Conservation (phyloP, 1,140 invertebrate species). For the Plectrocnemia conspersa region DNA sequence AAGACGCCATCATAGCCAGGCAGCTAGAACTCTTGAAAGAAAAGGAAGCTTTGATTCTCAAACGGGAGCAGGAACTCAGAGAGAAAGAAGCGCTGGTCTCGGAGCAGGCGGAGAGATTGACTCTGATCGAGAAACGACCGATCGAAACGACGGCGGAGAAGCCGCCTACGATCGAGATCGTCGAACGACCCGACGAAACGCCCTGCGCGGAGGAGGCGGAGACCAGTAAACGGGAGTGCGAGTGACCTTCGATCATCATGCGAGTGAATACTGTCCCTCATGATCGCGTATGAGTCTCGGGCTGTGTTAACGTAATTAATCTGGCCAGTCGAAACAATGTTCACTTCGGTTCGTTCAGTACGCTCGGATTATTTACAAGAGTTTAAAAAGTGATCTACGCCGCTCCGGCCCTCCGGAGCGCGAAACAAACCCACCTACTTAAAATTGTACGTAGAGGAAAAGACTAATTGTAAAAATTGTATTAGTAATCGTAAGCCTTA, state of each 20-base stretch:
- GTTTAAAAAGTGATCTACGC: conserved; percentile 18
- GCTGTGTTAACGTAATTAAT: conserved; percentile 27
- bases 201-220: background rate
- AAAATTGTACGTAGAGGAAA: conserved; percentile 29
- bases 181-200: conserved; percentile 9
- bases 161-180: background rate
- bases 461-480: conserved; percentile 27
- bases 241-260: conserved; percentile 33
- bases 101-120: conserved; percentile 15
- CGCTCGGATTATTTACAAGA: conserved; percentile 19
- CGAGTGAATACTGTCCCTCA: conserved; percentile 21
- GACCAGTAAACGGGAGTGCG: conserved; percentile 10
- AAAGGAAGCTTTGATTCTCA: conserved; percentile 22
- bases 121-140: background rate
- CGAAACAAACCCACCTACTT: conserved; percentile 35
- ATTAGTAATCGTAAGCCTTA: conserved; percentile 30
- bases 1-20: conserved; percentile 24
- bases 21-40: conserved; percentile 26
- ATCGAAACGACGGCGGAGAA: conserved; percentile 10
- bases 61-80: conserved; percentile 14
- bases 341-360: conserved; percentile 11
- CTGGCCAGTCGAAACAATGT: conserved; percentile 23
- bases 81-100: conserved; percentile 27
- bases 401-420: no score
- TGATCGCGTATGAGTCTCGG: conserved; percentile 11